A percentile compares a stretch with the other conserved stretches of the same genome.
Conservation (phyloP, 2,888 invertebrate genomes). For the Endomychus coccineus region DNA sequence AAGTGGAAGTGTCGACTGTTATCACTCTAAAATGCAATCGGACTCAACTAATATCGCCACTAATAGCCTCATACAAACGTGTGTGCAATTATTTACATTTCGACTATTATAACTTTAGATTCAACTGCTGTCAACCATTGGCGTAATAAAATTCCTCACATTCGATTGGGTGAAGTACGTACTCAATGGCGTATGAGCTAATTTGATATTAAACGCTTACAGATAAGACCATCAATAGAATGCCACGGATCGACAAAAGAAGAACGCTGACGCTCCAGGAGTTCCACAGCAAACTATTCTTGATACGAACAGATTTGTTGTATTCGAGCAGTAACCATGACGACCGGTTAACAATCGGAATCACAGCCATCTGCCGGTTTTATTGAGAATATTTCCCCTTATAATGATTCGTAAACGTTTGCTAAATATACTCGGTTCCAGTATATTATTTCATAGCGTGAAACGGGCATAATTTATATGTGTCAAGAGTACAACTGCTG, state of each 20-base stretch:
- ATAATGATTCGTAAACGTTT: slow-evolving; percentile 40
- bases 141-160: slow-evolving; percentile 12
- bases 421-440: slow-evolving; percentile 41
- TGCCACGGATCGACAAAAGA: slow-evolving; percentile 20
- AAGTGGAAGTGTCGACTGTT: slow-evolving; percentile 11
- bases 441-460: slow-evolving; percentile 41
- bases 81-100: slow-evolving; percentile 16
- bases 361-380: slow-evolving; percentile 41
- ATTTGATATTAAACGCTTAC: slow-evolving; percentile 42
- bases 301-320: slow-evolving; percentile 32
- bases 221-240: slow-evolving; percentile 30
- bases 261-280: slow-evolving; percentile 11
- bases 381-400: slow-evolving; percentile 34
- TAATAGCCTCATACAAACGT: slow-evolving; percentile 21
- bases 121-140: slow-evolving; percentile 20
- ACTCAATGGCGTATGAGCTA: slow-evolving; percentile 41
- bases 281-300: slow-evolving; percentile 26
- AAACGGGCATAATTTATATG: slow-evolving; percentile 40
- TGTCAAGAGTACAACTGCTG: slow-evolving; percentile 29
- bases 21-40: slow-evolving; percentile 20
- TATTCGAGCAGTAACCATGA: slow-evolving; percentile 41
- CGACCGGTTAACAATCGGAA: slow-evolving; percentile 40
- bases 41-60: slow-evolving; percentile 28
- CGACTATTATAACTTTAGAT: slow-evolving; percentile 15
- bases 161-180: slow-evolving; percentile 9